Conservation (phyloP, 2,113 vertebrate genomes). For the Siniperca chuatsi region DNA sequence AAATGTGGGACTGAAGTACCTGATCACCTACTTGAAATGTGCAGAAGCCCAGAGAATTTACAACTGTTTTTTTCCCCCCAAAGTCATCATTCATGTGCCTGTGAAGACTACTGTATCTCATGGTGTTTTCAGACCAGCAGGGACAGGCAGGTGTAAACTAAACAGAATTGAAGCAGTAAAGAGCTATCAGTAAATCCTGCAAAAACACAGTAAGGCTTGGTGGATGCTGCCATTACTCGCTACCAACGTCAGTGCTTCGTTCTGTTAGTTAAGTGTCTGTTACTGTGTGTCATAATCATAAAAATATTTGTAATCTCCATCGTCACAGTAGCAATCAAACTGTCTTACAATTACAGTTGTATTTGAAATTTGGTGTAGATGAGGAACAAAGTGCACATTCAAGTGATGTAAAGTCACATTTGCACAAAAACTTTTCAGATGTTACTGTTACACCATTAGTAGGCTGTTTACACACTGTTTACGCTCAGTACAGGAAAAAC, state of each 20-base stretch:
- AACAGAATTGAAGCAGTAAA: conserved; percentile 2
- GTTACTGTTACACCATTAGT: neutral
- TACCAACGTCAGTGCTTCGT: neutral
- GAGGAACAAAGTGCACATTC: conserved; percentile 1
- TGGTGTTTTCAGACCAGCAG: conserved; percentile 19
- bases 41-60: conserved; percentile 41
- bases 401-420: conserved; percentile 18
- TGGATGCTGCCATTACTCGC: neutral
- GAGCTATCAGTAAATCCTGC: neutral
- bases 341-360: neutral
- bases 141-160: conserved; percentile 1
- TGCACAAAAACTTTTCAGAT: conserved; percentile 10
- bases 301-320: neutral
- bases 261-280: neutral
- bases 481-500: conserved; percentile 13
- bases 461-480: conserved; percentile 13
- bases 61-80: neutral
- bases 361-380: neutral
- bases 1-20: conserved; percentile 65
- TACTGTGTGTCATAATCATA: neutral
- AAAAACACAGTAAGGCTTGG: conserved; percentile 14
- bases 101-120: neutral
- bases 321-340: neutral
- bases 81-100: neutral
- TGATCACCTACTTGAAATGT: conserved; percentile 49